A percentile compares a stretch with the other conserved stretches of the same genome.
Conservation (phyloP, 2,888 invertebrate genomes). For the Hirtodrosophila histrioides region DNA sequence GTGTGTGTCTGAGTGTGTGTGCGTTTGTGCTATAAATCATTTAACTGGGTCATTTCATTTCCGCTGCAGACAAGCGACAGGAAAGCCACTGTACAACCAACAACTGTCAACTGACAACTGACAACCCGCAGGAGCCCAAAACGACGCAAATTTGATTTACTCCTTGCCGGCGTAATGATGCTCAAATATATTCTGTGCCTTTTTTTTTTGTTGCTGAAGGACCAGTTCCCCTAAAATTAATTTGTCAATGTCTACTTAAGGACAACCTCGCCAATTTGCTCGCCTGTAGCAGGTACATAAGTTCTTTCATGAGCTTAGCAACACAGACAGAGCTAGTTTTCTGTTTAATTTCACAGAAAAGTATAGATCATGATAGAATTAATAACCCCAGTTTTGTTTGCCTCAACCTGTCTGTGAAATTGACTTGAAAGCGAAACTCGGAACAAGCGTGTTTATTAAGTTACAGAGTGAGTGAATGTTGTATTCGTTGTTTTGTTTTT, state of each 20-base stretch:
- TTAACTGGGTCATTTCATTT: slow-evolving; percentile 81
- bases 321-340: slow-evolving; percentile 4
- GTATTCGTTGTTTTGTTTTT: neutral
- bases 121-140: slow-evolving; percentile 36
- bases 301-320: slow-evolving; percentile 25
- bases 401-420: too few relatives aligned
- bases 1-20: slow-evolving; percentile 24
- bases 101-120: slow-evolving; percentile 46
- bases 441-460: too few relatives aligned
- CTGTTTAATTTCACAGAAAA: too few relatives aligned
- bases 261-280: slow-evolving; percentile 53
- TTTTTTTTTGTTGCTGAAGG: slow-evolving; percentile 1
- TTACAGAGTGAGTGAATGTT: neutral
- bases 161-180: slow-evolving; percentile 66
- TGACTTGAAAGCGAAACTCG: too few relatives aligned
- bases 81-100: slow-evolving; percentile 56
- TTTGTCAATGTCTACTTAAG: slow-evolving; percentile 79
- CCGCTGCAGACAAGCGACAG: slow-evolving; percentile 70
- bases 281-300: slow-evolving; percentile 11
- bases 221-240: slow-evolving; percentile 58
- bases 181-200: slow-evolving; percentile 43
- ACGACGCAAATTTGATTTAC: slow-evolving; percentile 76
- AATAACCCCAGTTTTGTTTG: too few relatives aligned
- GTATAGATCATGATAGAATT: too few relatives aligned
- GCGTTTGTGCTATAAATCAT: slow-evolving; percentile 67